Percentiles rank a stretch among this genome's conserved stretches.
Evolutionary conservation across 2,113 vertebrate genomes (phyloP).

Genomic region (Conger conger): DNA sequence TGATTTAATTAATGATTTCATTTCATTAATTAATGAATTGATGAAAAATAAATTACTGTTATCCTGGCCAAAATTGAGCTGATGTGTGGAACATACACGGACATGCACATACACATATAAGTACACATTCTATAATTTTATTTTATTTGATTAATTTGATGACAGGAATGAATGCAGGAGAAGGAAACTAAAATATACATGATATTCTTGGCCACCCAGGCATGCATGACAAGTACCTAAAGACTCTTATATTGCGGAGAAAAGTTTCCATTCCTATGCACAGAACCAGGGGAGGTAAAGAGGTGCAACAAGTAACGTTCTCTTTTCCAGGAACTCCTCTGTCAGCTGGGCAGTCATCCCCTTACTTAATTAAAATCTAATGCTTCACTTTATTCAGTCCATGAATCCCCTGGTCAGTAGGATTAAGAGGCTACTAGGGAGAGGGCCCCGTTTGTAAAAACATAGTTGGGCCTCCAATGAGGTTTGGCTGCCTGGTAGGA

Average conservation of each 20-base stretch:
- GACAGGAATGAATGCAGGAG: not conserved
- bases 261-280: not conserved
- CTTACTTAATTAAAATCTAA: constrained; percentile 97
- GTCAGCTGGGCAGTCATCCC: constrained; percentile 67
- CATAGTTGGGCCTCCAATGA: constrained; percentile 82
- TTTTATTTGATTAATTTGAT: not conserved
- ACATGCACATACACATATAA: too few relatives aligned
- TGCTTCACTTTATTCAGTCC: constrained; percentile 83
- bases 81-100: too few relatives aligned
- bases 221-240: not conserved
- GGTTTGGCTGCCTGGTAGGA: constrained; percentile 81
- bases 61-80: too few relatives aligned
- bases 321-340: constrained; percentile 56
- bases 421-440: constrained; percentile 97
- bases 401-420: constrained; percentile 84
- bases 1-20: too few relatives aligned
- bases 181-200: not conserved
- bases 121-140: too few relatives aligned
- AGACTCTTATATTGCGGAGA: not conserved
- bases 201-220: constrained; percentile 15
- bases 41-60: too few relatives aligned
- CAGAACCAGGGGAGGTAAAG: constrained; percentile 23
- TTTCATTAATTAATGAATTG: too few relatives aligned
- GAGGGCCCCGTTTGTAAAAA: constrained; percentile 90
- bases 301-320: constrained; percentile 15